Base-by-base conservation (phyloP, 2,888 invertebrate species). In the Camponotus fellah region DNA sequence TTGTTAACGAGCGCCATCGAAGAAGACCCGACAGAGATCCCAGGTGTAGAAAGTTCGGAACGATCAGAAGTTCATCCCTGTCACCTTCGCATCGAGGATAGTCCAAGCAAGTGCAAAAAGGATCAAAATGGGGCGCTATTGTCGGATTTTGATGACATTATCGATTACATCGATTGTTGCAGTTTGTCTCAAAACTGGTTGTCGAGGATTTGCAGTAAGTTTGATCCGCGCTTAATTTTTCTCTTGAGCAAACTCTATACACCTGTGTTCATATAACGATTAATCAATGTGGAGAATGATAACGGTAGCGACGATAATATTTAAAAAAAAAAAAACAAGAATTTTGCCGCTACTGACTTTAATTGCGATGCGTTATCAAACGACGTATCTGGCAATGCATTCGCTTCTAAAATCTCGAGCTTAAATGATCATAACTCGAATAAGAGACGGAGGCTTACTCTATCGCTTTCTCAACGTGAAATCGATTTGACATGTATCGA, bases 161-260 rank as follows among this genome's bases (percentile, higher is more conserved):
- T 76, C 8, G 66, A 77, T 21, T 75, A 68, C 80, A 21, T 40
- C 79, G 64, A 82, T 46, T 26, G 72, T 43, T 46, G 32, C 64
- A 32, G 53, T 5, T 43, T 21, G 69, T 60, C 46, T 56, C 37
- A 64, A 2, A 43, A 60, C 60, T 88, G 89, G 89, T 74, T 88
- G 8, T 83, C 82, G 9, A 86, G 58, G 43, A 83, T 86, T 53
- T 81, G 84, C 84, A 64, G 90, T 90, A 90, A 90, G 90, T 89
- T 37, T 14, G 17, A 62, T n/a, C 26, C 12, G 79, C 46, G 37
- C 21, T 37, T 37, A 6, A 6, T 37, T 40, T 53, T 26, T 10
- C 46, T 71, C n/a, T 71, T 6, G 8, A 68, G 32, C 43, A 10
- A n/a, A 69, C 26, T 58, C 14, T n/a, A 40, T 26, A 37, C 37